Conservation (phyloP, 2,888 invertebrate species). For the Microdon myrmicae region DNA sequence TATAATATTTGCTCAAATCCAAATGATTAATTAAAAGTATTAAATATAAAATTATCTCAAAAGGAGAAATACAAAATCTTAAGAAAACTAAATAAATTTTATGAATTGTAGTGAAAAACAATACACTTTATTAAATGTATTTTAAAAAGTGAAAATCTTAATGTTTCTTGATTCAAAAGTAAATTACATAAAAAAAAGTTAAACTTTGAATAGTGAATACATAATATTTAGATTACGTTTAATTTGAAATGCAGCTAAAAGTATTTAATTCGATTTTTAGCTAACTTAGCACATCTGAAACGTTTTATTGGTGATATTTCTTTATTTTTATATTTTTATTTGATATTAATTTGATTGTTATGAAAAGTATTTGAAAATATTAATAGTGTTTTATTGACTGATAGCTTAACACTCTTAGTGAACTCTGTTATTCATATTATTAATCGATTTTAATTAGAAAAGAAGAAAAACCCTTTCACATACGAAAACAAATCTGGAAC, state of each 20-base stretch:
- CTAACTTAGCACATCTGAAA: slow-evolving; percentile 39
- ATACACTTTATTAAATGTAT: slow-evolving; percentile 1
- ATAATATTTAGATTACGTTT: background rate
- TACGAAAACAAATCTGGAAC: slow-evolving; percentile 48
- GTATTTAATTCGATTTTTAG: slow-evolving; percentile 19
- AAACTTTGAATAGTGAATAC: slow-evolving; percentile 7
- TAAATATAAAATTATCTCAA: slow-evolving; percentile 10
- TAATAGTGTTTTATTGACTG: slow-evolving; percentile 59
- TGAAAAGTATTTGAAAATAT: slow-evolving; percentile 44
- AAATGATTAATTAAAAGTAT: slow-evolving; percentile 39
- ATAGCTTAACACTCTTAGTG: slow-evolving; percentile 61
- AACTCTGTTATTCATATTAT: slow-evolving; percentile 51
- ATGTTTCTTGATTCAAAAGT: slow-evolving; percentile 18
- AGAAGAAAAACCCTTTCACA: slow-evolving; percentile 42
- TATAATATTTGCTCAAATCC: slow-evolving; percentile 15
- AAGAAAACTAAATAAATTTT: no score
- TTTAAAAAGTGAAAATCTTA: slow-evolving; percentile 2
- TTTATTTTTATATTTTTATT: slow-evolving; percentile 15
- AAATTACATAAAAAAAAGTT: slow-evolving; percentile 2
- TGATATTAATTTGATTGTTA: slow-evolving; percentile 54
- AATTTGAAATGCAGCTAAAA: slow-evolving; percentile 7
- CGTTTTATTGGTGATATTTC: slow-evolving; percentile 41
- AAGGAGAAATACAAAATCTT: slow-evolving; percentile 14
- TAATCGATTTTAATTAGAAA: slow-evolving; percentile 43
- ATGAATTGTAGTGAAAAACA: no score